Base-by-base conservation (phyloP, 2,888 invertebrate genomes). In the Lasioglossum marginatum region DNA sequence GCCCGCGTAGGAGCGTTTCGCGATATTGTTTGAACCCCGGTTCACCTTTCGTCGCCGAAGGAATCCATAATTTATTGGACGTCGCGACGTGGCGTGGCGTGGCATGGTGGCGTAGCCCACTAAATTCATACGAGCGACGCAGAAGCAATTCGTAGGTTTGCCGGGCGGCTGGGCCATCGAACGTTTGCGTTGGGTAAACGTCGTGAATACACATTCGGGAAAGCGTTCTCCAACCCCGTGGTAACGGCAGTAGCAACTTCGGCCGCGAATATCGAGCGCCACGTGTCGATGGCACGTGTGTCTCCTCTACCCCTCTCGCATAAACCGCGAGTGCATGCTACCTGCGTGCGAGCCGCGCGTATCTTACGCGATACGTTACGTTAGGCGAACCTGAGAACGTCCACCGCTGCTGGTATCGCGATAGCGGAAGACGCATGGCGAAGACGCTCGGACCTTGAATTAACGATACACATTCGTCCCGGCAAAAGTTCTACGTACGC, bases 181-280 rank as follows among this genome's bases (percentile, higher is more conserved):
- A 85, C 87, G 85, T 88, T 88, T 82, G 88, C 84, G 27, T 37
- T 66, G 83, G 23, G 86, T 74, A 88, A 86, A 88, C 81, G 79
- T 79, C 84, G 78, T 72, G 88, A 83, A 88, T 86, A 81, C 83
- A 72, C 77, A 72, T 66, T 52, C 66, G 80, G 45, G 43, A n/a
- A 66, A 84, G 63, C 60, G 68, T 81, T 80, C 78, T 60, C 77
- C 83, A 63, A 6, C 73, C 68, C 74, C 72, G 40, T 34, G 66
- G 66, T 3, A 34, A 23, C 37, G 27, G 27, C 31, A 63, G 14
- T 2, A 27, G 31, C 14, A 63, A 27, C 60, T 31, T 63, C 60
- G 63, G 31, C 19, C 63, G 63, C 66, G n/a, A 70, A 70, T 70
- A 70, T 70, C 70, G 70, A 23, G 14, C 23, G 14, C 70, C 70